Percentiles rank a stretch among this genome's conserved stretches.
Evolutionary conservation across 2,888 invertebrate species (phyloP).

Genomic region (Eremobia ochroleuca): DNA sequence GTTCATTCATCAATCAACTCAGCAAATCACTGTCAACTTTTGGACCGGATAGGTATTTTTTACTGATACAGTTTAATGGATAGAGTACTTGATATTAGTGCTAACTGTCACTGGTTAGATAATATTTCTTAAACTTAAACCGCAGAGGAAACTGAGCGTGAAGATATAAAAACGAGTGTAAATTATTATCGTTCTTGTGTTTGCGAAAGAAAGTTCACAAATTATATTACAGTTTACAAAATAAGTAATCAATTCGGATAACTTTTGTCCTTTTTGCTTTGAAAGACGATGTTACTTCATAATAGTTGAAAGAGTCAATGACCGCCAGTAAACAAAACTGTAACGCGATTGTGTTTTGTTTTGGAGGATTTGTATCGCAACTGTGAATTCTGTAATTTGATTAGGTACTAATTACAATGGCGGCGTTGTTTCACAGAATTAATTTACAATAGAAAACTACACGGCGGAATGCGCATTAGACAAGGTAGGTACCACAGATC

Average conservation of each 20-base stretch:
- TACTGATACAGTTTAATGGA: neutral
- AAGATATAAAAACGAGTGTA: slow-evolving; percentile 40
- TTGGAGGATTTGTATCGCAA: slow-evolving; percentile 30
- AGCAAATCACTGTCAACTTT: neutral
- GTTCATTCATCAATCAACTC: slow-evolving; percentile 14
- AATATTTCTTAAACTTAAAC: slow-evolving; percentile 27
- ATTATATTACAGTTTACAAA: slow-evolving; percentile 39
- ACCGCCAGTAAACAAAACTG: slow-evolving; percentile 15
- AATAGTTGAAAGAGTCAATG: slow-evolving; percentile 31
- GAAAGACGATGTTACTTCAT: slow-evolving; percentile 29
- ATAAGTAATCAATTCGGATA: slow-evolving; percentile 38
- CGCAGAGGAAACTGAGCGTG: slow-evolving; percentile 31
- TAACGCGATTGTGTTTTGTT: slow-evolving; percentile 30
- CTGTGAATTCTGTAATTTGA: slow-evolving; percentile 38
- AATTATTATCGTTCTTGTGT: slow-evolving; percentile 36
- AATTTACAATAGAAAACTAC: slow-evolving; percentile 20
- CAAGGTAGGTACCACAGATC: no score
- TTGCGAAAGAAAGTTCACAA: slow-evolving; percentile 46
- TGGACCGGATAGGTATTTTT: neutral
- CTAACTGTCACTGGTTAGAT: slow-evolving; percentile 15
- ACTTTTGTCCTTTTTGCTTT: slow-evolving; percentile 28
- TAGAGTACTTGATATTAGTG: neutral
- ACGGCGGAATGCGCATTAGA: slow-evolving; percentile 17
- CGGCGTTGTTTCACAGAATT: slow-evolving; percentile 8
- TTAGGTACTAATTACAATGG: slow-evolving; percentile 44